phyloP scores from a whole-genome alignment of 2,113 vertebrate genomes.

The Rhinogobius similis region DNA sequence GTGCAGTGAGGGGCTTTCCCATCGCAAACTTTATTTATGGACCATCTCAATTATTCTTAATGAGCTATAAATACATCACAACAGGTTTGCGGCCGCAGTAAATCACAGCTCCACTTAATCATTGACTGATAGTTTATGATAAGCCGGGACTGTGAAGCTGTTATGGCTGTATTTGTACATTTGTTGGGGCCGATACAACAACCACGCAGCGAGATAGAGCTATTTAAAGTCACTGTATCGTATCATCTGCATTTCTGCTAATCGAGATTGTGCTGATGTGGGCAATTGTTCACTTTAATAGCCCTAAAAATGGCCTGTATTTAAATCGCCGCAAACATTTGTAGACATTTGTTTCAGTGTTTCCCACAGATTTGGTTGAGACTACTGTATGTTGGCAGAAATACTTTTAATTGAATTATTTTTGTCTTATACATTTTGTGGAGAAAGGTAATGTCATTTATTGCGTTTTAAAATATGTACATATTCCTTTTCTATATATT shows the following conservation, averaged over 20 bases:
- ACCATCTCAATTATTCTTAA: constrained; percentile 55
- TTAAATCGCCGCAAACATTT: neutral
- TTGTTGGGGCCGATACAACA: neutral
- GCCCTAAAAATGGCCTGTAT: neutral
- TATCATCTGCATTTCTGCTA: neutral
- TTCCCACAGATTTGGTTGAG: too few relatives aligned
- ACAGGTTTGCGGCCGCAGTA: constrained; percentile 3
- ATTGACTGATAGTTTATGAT: constrained; percentile 11
- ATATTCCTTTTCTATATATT: too few relatives aligned
- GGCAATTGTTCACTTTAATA: neutral
- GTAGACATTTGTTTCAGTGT: neutral
- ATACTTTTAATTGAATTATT: too few relatives aligned
- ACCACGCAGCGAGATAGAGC: neutral
- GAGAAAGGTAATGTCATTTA: too few relatives aligned
- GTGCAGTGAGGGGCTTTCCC: constrained; percentile 58
- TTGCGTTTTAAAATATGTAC: too few relatives aligned
- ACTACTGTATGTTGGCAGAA: too few relatives aligned
- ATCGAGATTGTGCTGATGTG: neutral
- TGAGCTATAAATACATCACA: constrained; percentile 25
- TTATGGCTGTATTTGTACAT: constrained; percentile 6
- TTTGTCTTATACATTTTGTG: too few relatives aligned
- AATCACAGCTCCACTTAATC: neutral
- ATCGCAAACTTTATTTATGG: constrained; percentile 58
- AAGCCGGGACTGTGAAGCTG: neutral
- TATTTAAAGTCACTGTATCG: neutral